phyloP scores from a whole-genome alignment of 2,113 vertebrate genomes.

The Malurus alboscapulatus region DNA sequence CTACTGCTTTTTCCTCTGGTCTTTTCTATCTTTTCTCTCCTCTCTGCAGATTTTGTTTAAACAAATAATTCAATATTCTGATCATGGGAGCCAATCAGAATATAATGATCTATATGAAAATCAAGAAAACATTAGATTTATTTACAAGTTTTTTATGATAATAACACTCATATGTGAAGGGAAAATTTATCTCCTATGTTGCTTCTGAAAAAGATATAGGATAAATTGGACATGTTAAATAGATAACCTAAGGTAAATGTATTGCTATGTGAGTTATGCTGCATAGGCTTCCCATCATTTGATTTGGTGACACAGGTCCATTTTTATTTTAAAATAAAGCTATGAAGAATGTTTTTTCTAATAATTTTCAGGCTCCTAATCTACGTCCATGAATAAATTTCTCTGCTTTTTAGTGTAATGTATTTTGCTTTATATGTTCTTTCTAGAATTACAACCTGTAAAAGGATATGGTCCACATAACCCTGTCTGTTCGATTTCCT shows the following conservation, averaged over 20 bases:
- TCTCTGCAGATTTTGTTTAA: background rate
- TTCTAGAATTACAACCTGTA: background rate
- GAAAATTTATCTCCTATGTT: background rate
- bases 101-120: background rate
- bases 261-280: background rate
- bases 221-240: background rate
- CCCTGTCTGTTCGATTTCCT: background rate
- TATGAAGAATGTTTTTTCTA: background rate
- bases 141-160: background rate
- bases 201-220: background rate
- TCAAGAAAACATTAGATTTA: background rate
- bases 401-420: background rate
- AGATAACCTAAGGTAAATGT: background rate
- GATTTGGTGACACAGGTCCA: background rate
- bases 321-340: background rate
- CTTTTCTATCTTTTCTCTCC: background rate
- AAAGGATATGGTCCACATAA: background rate
- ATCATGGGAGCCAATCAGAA: background rate
- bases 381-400: background rate
- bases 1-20: background rate
- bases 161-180: background rate
- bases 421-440: background rate
- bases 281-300: background rate
- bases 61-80: background rate
- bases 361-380: background rate